phyloP scores from a whole-genome alignment of 2,888 invertebrate genomes.

The Drosophila trichaetosa region DNA sequence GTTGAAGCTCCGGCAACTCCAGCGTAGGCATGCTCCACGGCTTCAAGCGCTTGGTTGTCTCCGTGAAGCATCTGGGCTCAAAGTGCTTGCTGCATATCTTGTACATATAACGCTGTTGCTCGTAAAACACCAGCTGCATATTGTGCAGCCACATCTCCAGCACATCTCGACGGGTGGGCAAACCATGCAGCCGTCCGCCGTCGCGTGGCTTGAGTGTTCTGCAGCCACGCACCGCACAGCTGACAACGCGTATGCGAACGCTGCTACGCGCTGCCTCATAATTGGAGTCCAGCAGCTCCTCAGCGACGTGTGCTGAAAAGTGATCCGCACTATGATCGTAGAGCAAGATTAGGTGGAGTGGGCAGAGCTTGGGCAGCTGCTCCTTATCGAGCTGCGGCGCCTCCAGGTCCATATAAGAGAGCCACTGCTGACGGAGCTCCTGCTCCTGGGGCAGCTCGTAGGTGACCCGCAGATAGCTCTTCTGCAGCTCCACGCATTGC shows the following conservation, averaged over 20 bases:
- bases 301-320: constrained; percentile 31
- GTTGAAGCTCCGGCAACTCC: constrained; percentile 45
- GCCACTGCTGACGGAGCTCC: constrained; percentile 51
- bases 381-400: background rate
- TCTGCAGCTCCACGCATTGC: constrained; percentile 57
- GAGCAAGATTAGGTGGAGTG: constrained; percentile 66
- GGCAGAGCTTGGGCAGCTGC: constrained; percentile 51
- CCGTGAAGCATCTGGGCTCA: constrained; percentile 65
- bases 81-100: constrained; percentile 80
- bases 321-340: constrained; percentile 56
- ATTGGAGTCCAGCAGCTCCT: constrained; percentile 26
- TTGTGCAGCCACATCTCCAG: constrained; percentile 75
- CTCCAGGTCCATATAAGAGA: constrained; percentile 39
- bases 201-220: constrained; percentile 53
- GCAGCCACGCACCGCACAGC: constrained; percentile 64
- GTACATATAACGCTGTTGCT: constrained; percentile 67
- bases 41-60: constrained; percentile 59
- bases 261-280: constrained; percentile 52
- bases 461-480: constrained; percentile 31
- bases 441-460: constrained; percentile 58
- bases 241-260: constrained; percentile 53
- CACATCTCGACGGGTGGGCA: constrained; percentile 65
- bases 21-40: constrained; percentile 80
- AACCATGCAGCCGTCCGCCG: constrained; percentile 54
- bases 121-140: constrained; percentile 62